Conservation (phyloP, 2,113 vertebrate species). For the Epinephelus cyanopodus region DNA sequence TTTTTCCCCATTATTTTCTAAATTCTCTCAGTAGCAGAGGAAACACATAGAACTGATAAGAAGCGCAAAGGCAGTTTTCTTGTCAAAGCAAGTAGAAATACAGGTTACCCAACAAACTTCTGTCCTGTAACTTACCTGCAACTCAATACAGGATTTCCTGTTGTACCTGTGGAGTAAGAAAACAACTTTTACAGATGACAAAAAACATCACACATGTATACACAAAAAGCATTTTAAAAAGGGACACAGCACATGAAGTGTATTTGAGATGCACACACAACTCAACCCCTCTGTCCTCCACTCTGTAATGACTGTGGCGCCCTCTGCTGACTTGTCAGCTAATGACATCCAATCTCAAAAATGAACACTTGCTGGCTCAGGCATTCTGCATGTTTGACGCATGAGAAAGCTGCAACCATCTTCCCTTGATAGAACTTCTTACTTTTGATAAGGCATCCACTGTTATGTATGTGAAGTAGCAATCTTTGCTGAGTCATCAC, state of each 20-base stretch:
- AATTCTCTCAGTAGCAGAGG: not conserved
- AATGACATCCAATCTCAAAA: not conserved
- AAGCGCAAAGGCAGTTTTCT: not conserved
- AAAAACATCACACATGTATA: not conserved
- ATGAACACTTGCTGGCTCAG: not conserved
- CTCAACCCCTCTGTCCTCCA: not conserved
- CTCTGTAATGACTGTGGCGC: conserved; percentile 34
- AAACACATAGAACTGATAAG: not conserved
- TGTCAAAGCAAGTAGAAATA: not conserved
- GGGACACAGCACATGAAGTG: not conserved
- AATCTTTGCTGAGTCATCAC: not conserved
- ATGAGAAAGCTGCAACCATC: not conserved
- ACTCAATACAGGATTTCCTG: not conserved
- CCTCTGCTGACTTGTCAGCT: conserved; percentile 54
- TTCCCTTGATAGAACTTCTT: not conserved
- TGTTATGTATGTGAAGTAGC: not conserved
- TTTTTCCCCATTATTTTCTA: not conserved
- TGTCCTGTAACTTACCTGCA: not conserved
- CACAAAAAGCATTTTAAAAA: not conserved
- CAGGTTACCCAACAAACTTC: not conserved
- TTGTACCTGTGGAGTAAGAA: not conserved
- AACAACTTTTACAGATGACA: not conserved
- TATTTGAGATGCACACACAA: not conserved
- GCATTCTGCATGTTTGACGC: not conserved
- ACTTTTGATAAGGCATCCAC: not conserved